phyloP scores from a whole-genome alignment of 2,113 vertebrate genomes.

The Microcebus murinus region DNA sequence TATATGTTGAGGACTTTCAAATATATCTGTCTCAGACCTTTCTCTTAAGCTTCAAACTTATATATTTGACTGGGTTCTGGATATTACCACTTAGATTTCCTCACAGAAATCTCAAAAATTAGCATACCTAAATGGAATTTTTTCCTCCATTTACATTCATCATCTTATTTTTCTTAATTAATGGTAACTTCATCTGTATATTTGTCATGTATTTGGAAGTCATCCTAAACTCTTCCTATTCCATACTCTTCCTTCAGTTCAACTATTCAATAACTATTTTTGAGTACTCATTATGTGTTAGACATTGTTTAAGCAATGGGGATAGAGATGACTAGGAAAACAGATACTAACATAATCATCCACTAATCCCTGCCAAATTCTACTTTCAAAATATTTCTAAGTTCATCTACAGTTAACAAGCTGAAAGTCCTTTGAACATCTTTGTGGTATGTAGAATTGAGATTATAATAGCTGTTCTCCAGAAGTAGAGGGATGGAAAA shows the following conservation, averaged over 20 bases:
- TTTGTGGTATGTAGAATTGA: background rate
- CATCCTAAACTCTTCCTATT: background rate
- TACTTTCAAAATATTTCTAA: background rate
- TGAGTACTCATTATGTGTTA: background rate
- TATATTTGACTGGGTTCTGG: background rate
- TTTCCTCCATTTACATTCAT: background rate
- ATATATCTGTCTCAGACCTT: background rate
- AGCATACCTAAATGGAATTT: background rate
- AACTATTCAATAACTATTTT: background rate
- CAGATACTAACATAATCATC: background rate
- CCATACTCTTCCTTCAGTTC: background rate
- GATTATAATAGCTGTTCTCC: background rate
- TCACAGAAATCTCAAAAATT: background rate
- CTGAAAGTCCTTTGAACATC: conserved; percentile 10
- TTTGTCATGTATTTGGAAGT: background rate
- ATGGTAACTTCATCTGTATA: background rate
- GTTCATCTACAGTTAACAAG: background rate
- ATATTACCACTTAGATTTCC: background rate
- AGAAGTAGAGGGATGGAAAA: no score
- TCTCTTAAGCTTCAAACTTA: background rate
- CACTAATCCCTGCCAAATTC: background rate
- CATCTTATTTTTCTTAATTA: background rate
- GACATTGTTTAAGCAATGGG: background rate
- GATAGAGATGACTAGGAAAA: background rate
- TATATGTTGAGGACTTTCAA: background rate